These are phyloP conservation scores for Ditula angustiorana DNA, from an alignment of 2,888 invertebrate species.

Conservation along the genomic window DNA sequence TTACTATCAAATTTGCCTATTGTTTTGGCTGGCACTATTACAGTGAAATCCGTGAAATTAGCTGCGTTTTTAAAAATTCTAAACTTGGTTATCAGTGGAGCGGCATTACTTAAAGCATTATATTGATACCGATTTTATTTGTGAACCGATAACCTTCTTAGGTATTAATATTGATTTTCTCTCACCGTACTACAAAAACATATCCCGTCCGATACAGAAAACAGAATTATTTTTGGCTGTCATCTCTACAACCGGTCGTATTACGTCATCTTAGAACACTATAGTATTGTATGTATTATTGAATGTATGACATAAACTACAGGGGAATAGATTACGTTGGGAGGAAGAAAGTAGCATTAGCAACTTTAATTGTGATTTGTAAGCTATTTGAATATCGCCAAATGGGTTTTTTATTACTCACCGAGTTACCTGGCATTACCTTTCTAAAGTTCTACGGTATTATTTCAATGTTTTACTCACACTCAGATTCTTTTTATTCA, in stretches of 20 bases:
- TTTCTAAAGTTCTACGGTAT: constrained; percentile 12
- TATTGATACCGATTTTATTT: constrained; percentile 1
- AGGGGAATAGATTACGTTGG: constrained; percentile 28
- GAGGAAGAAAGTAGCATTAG: constrained; percentile 14
- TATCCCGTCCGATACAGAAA: constrained; percentile 48
- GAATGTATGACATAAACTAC: constrained; percentile 13
- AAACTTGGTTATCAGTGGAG: neutral
- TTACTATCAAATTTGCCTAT: neutral
- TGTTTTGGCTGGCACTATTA: constrained; percentile 2
- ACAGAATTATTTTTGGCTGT: constrained; percentile 44
- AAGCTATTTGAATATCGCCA: constrained; percentile 11
- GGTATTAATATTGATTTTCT: constrained; percentile 34
- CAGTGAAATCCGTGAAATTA: neutral
- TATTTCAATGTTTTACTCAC: neutral
- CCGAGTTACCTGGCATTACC: neutral
- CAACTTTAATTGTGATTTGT: constrained; percentile 1
- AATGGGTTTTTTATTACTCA: constrained; percentile 7
- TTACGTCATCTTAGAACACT: constrained; percentile 33
- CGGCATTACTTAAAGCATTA: neutral
- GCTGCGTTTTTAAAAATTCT: neutral
- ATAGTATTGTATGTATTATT: constrained; percentile 18
- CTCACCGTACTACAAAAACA: constrained; percentile 17
- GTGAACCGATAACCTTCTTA: constrained; percentile 30
- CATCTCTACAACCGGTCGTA: constrained; percentile 38
- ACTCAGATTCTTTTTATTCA: too few relatives aligned